phyloP scores from a whole-genome alignment of 2,113 vertebrate genomes.

The Todiramphus chloris region DNA sequence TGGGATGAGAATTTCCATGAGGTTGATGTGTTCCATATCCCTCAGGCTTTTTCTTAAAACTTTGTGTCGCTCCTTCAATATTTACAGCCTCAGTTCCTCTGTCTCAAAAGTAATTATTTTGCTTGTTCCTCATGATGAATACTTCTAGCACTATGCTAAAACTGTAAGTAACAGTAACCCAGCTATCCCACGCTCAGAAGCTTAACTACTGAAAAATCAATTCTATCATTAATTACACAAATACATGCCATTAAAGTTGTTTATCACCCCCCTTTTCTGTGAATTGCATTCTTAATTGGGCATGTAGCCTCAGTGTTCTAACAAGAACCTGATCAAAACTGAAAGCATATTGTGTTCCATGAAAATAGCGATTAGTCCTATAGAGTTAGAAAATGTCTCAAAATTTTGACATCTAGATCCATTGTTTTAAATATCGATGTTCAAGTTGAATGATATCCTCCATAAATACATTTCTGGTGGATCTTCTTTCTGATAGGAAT shows the following conservation, averaged over 20 bases:
- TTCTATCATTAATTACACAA: conserved; percentile 21
- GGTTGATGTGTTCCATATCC: not conserved
- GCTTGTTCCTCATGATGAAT: conserved; percentile 4
- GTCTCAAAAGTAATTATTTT: conserved; percentile 44
- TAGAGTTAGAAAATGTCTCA: not conserved
- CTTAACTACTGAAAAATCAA: conserved; percentile 30
- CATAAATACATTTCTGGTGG: not conserved
- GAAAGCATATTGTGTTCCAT: not conserved
- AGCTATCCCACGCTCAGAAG: not conserved
- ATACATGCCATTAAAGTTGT: not conserved
- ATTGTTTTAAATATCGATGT: not conserved
- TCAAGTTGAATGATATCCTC: not conserved
- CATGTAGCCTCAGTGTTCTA: not conserved
- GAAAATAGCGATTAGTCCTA: not conserved
- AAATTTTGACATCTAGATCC: not conserved
- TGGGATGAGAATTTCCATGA: not conserved
- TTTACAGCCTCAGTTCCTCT: conserved; percentile 13
- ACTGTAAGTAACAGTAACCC: not conserved
- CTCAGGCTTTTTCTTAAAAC: not conserved
- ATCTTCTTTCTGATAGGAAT: not conserved
- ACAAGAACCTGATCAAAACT: not conserved
- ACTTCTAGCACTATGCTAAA: not conserved
- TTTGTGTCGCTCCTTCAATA: not conserved
- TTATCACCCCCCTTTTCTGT: not conserved
- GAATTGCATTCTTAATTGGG: not conserved